Conservation (phyloP, 2,888 invertebrate genomes). For the Iselma pallidipennis region DNA sequence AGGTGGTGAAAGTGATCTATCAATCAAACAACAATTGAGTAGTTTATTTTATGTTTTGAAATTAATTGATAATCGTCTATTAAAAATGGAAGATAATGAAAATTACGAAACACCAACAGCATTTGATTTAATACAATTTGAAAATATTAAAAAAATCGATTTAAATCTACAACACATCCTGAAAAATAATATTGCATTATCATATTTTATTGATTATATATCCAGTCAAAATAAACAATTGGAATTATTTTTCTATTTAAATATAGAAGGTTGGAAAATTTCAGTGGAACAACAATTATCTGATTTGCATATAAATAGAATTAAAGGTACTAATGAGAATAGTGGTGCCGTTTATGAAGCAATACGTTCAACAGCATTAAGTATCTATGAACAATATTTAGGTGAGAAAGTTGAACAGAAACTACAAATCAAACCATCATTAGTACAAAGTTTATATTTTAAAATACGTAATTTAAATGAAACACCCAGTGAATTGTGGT, state of each 20-base stretch:
- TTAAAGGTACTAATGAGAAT: conserved; percentile 54
- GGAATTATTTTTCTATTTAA: conserved; percentile 77
- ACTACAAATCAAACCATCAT: conserved; percentile 64
- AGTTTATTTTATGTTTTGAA: conserved; percentile 80
- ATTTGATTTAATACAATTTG: conserved; percentile 43
- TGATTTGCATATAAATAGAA: conserved; percentile 59
- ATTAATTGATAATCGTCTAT: conserved; percentile 65
- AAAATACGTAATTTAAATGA: conserved; percentile 65
- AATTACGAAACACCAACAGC: neutral
- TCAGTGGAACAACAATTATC: conserved; percentile 73
- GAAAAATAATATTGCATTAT: conserved; percentile 75
- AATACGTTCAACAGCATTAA: conserved; percentile 69
- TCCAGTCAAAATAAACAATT: conserved; percentile 69
- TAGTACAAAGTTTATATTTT: conserved; percentile 64
- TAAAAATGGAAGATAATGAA: conserved; percentile 48
- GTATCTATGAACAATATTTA: conserved; percentile 77
- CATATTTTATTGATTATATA: conserved; percentile 78
- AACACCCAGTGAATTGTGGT: conserved; percentile 71
- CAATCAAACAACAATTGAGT: conserved; percentile 83
- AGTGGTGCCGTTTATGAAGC: conserved; percentile 46
- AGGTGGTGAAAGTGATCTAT: conserved; percentile 80
- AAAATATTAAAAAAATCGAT: conserved; percentile 53
- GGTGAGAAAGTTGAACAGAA: conserved; percentile 70
- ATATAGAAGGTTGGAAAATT: conserved; percentile 73
- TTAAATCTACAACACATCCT: conserved; percentile 73